Conservation (phyloP, 2,113 vertebrate species). For the Carlito syrichta region DNA sequence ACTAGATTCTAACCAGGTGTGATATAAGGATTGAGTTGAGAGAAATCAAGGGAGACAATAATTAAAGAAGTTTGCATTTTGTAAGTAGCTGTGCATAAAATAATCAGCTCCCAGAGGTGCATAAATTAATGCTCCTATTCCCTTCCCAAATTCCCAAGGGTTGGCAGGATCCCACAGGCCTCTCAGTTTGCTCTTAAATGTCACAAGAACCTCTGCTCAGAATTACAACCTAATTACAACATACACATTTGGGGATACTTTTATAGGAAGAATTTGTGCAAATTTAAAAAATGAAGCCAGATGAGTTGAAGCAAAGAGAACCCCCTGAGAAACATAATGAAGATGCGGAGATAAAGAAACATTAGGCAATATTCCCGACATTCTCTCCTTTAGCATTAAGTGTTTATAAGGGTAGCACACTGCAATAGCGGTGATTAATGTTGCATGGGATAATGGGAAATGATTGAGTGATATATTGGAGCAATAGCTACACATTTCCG, state of each 20-base stretch:
- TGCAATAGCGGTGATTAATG: slow-evolving; percentile 56
- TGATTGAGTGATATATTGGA: slow-evolving; percentile 54
- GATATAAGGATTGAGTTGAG: not conserved
- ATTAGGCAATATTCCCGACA: slow-evolving; percentile 45
- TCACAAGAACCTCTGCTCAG: slow-evolving; percentile 35
- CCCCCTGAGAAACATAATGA: slow-evolving; percentile 9
- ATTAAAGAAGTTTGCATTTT: slow-evolving; percentile 6
- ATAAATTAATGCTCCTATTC: slow-evolving; percentile 20
- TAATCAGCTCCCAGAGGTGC: not conserved
- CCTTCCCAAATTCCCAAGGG: not conserved
- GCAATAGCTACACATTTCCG: slow-evolving; percentile 15
- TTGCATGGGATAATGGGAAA: slow-evolving; percentile 37
- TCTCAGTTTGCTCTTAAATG: slow-evolving; percentile 56
- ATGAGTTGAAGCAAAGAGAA: slow-evolving; percentile 24
- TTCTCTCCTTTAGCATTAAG: slow-evolving; percentile 42
- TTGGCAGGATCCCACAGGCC: not conserved
- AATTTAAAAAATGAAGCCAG: slow-evolving; percentile 50
- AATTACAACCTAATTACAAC: slow-evolving; percentile 67
- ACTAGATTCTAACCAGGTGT: not conserved
- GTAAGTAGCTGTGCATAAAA: not conserved
- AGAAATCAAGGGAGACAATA: not conserved
- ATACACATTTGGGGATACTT: slow-evolving; percentile 43
- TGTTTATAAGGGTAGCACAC: slow-evolving; percentile 50
- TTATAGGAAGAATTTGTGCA: slow-evolving; percentile 33
- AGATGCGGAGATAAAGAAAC: not conserved